Conservation (phyloP, 2,113 vertebrate genomes). For the Acanthisitta chloris region DNA sequence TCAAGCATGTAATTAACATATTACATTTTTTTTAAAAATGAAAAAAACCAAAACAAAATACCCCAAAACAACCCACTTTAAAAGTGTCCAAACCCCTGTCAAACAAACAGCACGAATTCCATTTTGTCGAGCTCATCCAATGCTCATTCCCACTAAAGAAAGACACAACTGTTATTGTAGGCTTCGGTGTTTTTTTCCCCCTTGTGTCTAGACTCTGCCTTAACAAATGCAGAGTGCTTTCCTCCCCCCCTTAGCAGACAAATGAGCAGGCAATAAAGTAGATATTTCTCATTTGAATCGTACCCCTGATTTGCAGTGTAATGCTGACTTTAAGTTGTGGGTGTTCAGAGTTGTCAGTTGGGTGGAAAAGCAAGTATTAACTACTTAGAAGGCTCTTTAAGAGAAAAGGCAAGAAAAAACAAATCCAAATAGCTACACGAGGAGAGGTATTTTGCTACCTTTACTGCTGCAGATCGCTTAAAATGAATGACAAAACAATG, state of each 20-base stretch:
- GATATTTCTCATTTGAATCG: constrained; percentile 44
- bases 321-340: constrained; percentile 36
- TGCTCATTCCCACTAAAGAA: constrained; percentile 45
- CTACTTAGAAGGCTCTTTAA: background rate
- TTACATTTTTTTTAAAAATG: background rate
- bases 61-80: background rate
- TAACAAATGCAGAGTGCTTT: constrained; percentile 46
- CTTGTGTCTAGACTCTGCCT: constrained; percentile 40
- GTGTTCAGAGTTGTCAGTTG: constrained; percentile 10
- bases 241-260: background rate
- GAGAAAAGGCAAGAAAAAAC: background rate
- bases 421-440: background rate
- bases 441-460: background rate
- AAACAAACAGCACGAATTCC: constrained; percentile 46
- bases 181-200: constrained; percentile 34
- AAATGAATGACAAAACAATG: constrained; percentile 24
- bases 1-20: background rate
- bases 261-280: constrained; percentile 53
- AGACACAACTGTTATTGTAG: constrained; percentile 53
- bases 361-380: background rate
- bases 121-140: constrained; percentile 51
- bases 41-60: background rate
- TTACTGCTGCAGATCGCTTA: background rate
- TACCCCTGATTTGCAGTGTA: constrained; percentile 35
- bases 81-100: background rate